Base-by-base conservation (phyloP, 2,888 invertebrate genomes). In the Petrolisthes cinctipes region DNA sequence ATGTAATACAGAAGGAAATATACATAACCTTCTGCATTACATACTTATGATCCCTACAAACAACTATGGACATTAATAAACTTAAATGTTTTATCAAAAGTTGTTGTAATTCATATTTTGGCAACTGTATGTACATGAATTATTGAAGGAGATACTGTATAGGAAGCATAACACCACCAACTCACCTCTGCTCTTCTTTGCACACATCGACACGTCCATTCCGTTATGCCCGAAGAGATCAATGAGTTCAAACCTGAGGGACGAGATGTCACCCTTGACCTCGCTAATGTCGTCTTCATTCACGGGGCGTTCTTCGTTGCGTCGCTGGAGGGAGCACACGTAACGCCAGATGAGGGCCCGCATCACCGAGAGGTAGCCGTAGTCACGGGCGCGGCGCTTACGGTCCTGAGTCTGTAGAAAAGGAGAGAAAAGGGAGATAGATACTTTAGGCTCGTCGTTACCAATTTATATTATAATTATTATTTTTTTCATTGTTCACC, bases 271-370 rank as follows among this genome's bases (percentile, higher is more conserved):
- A 92, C 98, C 98, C 92, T 99, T 95, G 92, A 99, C 97, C 94
- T 99, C 99, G 95, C 98, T 98, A 91, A 99, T 97, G 93, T 99
- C 99, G 93, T 99, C 99, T 92, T 99, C 99, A 0, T 97, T 98
- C 57, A 99, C 97, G 9, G 97, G 97, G 90, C 96, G 97, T 85
- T 97, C 97, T 92, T 98, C 98, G 85, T 97, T 95, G 91, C 97
- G 97, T 80, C 96, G 94, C 93, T 97, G 97, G 92, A 97, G 97
- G 0, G 96, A 95, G 0, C 97, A 97, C 23, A 99, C 96, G 94
- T 98, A 99, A 17, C 99, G 95, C 87, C 97, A 95, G 61, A 99
- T 96, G 90, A 99, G 93, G 82, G 97, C 95, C 90, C 96, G 95
- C 96, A 98, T 97, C 7, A 98, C 96, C 61, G 95, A 95, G 93